A percentile compares a stretch with the other conserved stretches of the same genome.
These are phyloP conservation scores for Chrysocyon brachyurus DNA, from an alignment of 2,797 vertebrate species.

Conservation along the genomic window DNA sequence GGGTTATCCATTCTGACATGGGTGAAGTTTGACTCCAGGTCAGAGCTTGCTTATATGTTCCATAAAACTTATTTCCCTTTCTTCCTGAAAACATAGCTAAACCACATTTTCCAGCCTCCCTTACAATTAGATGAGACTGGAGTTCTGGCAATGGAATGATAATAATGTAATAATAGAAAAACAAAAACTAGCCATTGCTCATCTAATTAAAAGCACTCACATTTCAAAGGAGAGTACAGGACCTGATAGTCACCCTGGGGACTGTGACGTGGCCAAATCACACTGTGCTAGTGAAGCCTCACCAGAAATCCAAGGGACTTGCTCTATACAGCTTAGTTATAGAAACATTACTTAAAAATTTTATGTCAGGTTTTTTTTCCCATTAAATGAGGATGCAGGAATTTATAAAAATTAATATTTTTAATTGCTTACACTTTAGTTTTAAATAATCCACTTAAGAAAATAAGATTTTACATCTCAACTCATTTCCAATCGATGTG, in stretches of 20 bases:
- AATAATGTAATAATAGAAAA: not conserved
- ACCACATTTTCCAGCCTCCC: not conserved
- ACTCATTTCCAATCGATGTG: constrained; percentile 42
- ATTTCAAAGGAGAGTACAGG: not conserved
- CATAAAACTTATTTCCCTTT: not conserved
- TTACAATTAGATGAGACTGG: not conserved
- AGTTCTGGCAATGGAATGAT: not conserved
- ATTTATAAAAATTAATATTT: constrained; percentile 60
- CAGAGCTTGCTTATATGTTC: not conserved
- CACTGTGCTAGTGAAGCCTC: not conserved
- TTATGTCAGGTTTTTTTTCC: not conserved
- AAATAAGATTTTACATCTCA: constrained; percentile 64
- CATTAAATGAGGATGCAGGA: constrained; percentile 2
- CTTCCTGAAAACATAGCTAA: not conserved
- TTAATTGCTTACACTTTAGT: constrained; percentile 25
- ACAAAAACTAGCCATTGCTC: not conserved
- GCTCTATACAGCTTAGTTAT: not conserved
- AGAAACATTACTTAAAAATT: constrained; percentile 50
- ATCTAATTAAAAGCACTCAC: not conserved
- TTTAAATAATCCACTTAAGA: constrained; percentile 64
- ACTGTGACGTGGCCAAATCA: not conserved
- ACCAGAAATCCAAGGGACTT: not conserved
- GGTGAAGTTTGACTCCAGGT: not conserved
- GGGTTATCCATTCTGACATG: not conserved
- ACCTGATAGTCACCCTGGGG: not conserved